phyloP scores from a whole-genome alignment of 1,140 invertebrate genomes.

The Lasioglossum albipes region DNA sequence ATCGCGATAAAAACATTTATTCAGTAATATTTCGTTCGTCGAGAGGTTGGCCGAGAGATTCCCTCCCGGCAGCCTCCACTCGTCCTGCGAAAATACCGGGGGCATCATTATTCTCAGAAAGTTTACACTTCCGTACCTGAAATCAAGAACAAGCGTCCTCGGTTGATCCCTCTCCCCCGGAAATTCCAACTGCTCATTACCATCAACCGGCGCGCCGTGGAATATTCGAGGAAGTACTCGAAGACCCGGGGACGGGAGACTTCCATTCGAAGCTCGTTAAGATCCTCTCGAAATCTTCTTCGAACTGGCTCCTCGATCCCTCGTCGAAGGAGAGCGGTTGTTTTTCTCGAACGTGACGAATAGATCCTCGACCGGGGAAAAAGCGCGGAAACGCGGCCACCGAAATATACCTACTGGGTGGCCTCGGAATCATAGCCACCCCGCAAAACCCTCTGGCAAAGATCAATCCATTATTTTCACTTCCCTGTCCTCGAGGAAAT shows the following conservation, averaged over 20 bases:
- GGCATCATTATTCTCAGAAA: background rate
- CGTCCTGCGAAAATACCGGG: too few species aligned
- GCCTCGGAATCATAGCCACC: too few species aligned
- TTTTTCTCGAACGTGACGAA: slow-evolving; percentile 2
- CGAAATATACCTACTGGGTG: background rate
- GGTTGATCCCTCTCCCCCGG: background rate
- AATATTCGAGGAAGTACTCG: slow-evolving; percentile 15
- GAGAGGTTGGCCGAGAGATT: too few species aligned
- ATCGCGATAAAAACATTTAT: too few species aligned
- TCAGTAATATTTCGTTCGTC: too few species aligned
- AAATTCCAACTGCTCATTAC: slow-evolving; percentile 26
- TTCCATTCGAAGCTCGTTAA: slow-evolving; percentile 43
- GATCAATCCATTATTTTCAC: too few species aligned
- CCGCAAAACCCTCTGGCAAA: too few species aligned
- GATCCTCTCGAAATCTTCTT: slow-evolving; percentile 32
- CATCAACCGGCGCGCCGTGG: background rate
- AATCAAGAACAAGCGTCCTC: background rate
- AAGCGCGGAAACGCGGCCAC: background rate
- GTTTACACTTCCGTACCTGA: background rate
- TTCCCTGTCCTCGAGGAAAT: too few species aligned
- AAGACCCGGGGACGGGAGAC: slow-evolving; percentile 11
- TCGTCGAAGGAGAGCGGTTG: background rate
- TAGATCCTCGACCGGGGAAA: background rate
- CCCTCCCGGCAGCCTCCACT: too few species aligned
- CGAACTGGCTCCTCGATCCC: slow-evolving; percentile 15